Percentiles rank a stretch among this genome's conserved stretches.
phyloP scores from a whole-genome alignment of 2,797 vertebrate genomes.

The Urosaurus nigricauda region DNA sequence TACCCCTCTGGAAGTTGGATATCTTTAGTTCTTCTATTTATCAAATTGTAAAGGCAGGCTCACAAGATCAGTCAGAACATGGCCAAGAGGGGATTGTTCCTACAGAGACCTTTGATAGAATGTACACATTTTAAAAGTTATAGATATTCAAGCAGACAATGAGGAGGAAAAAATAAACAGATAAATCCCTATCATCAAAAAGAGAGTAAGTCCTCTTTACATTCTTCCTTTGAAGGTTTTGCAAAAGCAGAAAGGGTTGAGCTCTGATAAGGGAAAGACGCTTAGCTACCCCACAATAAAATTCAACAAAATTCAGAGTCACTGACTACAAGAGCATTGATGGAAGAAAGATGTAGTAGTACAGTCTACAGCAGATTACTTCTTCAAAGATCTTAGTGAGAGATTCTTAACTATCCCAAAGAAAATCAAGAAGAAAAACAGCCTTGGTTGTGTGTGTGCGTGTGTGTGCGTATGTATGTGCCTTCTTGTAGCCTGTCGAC shows the following conservation, averaged over 20 bases:
- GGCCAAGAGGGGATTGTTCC: conserved; percentile 1
- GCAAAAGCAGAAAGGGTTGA: conserved; percentile 64
- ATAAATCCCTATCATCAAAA: conserved; percentile 52
- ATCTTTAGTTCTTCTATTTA: conserved; percentile 27
- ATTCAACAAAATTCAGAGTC: conserved; percentile 69
- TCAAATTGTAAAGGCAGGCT: conserved; percentile 23
- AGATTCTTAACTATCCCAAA: conserved; percentile 21
- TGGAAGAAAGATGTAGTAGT: conserved; percentile 64
- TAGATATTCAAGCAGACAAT: conserved; percentile 28
- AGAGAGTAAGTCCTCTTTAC: conserved; percentile 60
- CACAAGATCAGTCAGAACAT: conserved; percentile 33
- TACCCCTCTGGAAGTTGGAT: neutral
- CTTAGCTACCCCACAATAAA: conserved; percentile 69
- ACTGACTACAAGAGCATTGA: conserved; percentile 6
- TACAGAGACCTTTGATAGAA: conserved; percentile 44
- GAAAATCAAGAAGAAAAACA: conserved; percentile 12
- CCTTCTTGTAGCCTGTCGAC: no score
- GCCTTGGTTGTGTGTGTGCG: conserved; percentile 15
- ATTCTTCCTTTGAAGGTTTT: conserved; percentile 75
- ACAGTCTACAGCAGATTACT: conserved; percentile 60
- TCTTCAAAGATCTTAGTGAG: conserved; percentile 51
- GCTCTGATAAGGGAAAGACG: conserved; percentile 65
- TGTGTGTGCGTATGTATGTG: no score
- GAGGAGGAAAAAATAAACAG: conserved; percentile 13
- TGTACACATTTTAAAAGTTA: conserved; percentile 25